phyloP scores from a whole-genome alignment of 64 coral and sea anemone genomes.

The Acropora tenuis region DNA sequence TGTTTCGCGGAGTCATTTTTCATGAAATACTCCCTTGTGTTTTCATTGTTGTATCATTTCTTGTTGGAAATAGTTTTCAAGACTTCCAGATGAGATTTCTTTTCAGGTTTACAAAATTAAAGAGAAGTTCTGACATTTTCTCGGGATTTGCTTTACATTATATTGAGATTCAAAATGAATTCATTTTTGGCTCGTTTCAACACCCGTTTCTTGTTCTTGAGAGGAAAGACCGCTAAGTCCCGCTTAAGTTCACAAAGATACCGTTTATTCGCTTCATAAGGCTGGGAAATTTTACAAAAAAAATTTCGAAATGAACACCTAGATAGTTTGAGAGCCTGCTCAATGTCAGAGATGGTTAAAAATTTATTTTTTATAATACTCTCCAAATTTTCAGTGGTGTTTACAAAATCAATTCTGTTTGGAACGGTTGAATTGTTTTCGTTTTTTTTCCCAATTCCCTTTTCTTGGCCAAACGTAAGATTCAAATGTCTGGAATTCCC shows the following conservation, averaged over 20 bases:
- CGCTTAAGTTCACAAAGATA: neutral
- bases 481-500: neutral
- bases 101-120: neutral
- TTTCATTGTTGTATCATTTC: neutral
- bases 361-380: neutral
- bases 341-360: neutral
- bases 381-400: neutral
- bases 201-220: neutral
- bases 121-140: neutral
- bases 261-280: neutral
- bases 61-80: too few relatives aligned
- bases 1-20: neutral
- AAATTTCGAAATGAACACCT: neutral
- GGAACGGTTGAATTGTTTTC: neutral
- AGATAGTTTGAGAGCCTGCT: neutral
- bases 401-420: neutral
- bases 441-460: neutral
- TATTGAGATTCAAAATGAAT: neutral
- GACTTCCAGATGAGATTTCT: neutral
- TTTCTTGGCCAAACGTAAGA: neutral
- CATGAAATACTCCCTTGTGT: neutral
- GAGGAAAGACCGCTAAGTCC: neutral
- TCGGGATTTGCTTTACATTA: neutral
- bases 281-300: neutral
- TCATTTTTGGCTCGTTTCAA: neutral